Conservation (phyloP, 2,888 invertebrate genomes). For the Eurytoma adleriae region DNA sequence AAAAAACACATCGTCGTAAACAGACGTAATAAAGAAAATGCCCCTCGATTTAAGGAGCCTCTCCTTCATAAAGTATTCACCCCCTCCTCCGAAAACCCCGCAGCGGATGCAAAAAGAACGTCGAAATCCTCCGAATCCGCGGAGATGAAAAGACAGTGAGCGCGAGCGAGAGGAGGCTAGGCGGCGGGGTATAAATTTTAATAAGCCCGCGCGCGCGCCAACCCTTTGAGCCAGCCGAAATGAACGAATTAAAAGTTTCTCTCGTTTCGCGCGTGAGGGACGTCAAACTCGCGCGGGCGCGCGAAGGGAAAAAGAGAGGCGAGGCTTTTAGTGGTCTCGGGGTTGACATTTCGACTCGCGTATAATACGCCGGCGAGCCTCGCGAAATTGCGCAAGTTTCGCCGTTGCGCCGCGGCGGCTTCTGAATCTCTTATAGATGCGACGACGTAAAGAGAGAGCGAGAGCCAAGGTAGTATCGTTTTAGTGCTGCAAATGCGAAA, state of each 20-base stretch:
- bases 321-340: slow-evolving; percentile 69
- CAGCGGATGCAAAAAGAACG: background rate
- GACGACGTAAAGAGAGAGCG: slow-evolving; percentile 5
- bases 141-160: background rate
- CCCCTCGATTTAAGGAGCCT: too few species aligned
- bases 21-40: too few species aligned
- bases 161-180: background rate
- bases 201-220: slow-evolving; percentile 71
- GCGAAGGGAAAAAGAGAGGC: slow-evolving; percentile 17
- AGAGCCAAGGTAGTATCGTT: too few species aligned
- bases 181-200: slow-evolving; percentile 72
- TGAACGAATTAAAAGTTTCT: slow-evolving; percentile 76
- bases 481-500: too few species aligned
- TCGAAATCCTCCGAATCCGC: background rate
- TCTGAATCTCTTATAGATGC: slow-evolving; percentile 62
- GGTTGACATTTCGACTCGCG: slow-evolving; percentile 73
- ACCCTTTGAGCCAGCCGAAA: slow-evolving; percentile 74
- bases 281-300: slow-evolving; percentile 39
- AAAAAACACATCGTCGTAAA: too few species aligned
- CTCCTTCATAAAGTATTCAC: too few species aligned
- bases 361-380: slow-evolving; percentile 58
- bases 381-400: slow-evolving; percentile 71
- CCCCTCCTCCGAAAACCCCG: too few species aligned
- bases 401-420: slow-evolving; percentile 66
- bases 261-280: slow-evolving; percentile 64